Evolutionary conservation across 92 coral and sea anemone genomes (phyloP).

Genomic region (Phenganax stokvisi): DNA sequence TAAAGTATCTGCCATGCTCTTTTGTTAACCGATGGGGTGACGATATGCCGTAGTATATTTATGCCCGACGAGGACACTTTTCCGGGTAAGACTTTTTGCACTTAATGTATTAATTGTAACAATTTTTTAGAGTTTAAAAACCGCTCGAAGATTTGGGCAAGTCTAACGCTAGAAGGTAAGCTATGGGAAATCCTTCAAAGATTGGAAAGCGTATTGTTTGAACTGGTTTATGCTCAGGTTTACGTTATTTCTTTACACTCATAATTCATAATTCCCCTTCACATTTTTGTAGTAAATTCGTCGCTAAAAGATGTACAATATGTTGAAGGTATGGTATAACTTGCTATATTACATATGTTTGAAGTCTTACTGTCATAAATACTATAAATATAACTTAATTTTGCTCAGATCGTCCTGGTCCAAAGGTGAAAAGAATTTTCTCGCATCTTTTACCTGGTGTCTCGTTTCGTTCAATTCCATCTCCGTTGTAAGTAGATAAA

Average conservation of each 20-base stretch:
- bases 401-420: constrained; percentile 23
- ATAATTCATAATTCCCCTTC: not conserved
- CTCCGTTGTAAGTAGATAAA: constrained; percentile 77
- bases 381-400: not conserved
- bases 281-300: not conserved
- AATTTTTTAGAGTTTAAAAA: constrained; percentile 8
- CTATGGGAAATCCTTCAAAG: not conserved
- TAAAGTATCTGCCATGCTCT: no score
- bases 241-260: not conserved
- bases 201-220: no score
- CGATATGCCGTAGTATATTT: no score
- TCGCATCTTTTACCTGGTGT: constrained; percentile 73
- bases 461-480: constrained; percentile 69
- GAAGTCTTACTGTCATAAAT: not conserved
- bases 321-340: not conserved
- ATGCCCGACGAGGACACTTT: no score
- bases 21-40: no score
- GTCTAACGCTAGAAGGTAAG: constrained; percentile 27
- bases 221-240: not conserved
- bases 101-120: not conserved
- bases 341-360: not conserved
- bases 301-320: constrained; percentile 8
- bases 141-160: constrained; percentile 34
- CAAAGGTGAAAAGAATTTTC: constrained; percentile 77
- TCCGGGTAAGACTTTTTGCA: not conserved